Evolutionary conservation across 2,888 invertebrate genomes (phyloP), one percentile per base, ranked within the genome.

Genomic region (Agrochola lychnidis): DNA sequence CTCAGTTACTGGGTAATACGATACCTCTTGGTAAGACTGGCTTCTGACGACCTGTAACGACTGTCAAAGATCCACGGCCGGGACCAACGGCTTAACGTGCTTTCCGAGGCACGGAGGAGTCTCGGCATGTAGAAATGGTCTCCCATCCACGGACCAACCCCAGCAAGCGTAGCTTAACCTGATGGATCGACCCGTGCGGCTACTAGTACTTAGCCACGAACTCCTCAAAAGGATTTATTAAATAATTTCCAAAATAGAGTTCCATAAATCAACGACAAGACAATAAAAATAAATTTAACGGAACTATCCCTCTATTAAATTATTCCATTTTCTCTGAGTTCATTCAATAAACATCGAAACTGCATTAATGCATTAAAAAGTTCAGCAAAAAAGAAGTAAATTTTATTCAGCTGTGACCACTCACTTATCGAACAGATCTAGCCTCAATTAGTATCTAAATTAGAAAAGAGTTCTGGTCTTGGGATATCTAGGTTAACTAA

Each of bases 261-360:
- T 2, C 14, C 1, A 5, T 48, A 22, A 36, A n/a, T 22, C 22
- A 72, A 10, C 6, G 1, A 36, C 10, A 36, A 51, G 78, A 14
- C 0, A 12, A 9, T 22, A 56, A 59, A 70, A 66, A 70, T 42
- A 53, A 36, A 70, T 0, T 45, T 25, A 61, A 12, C 3, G 7
- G 22, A 51, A 12, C 9, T 22, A 25, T 51, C 40, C 14, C 19
- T n/a, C 0, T 16, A 19, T 14, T n/a, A 56, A 66, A 68, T 71
- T 14, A 16, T 14, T 63, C 42, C 19, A 36, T 56, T 63, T 12
- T 16, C 57, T 62, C 22, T n/a, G 59, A 67, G 63, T 36, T 61
- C 71, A 73, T 80, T 71, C n/a, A 61, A 77, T 59, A 45, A 69
- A 84, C 82, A 84, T 62, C 1, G 84, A 66, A 83, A 80, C 57